Percentiles rank a stretch among this genome's conserved stretches.
These are phyloP conservation scores for Spialia ferax DNA, from an alignment of 2,888 invertebrate species.

Conservation along the genomic window DNA sequence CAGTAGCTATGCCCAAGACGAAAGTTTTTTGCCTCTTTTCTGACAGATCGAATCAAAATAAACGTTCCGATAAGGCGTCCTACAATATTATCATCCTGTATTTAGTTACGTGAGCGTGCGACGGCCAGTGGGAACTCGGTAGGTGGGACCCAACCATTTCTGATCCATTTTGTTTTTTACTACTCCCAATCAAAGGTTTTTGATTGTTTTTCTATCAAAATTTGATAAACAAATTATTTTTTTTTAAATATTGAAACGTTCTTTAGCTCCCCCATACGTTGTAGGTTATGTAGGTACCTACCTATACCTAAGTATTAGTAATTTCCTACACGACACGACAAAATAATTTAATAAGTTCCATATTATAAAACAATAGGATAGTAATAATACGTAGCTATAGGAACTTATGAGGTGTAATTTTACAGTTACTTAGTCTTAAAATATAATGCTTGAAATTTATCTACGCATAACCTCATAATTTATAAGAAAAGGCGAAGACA, in stretches of 20 bases:
- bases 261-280: slow-evolving; percentile 6
- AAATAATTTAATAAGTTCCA: no score
- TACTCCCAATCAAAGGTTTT: slow-evolving; percentile 42
- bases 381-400: no score
- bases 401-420: no score
- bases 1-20: slow-evolving; percentile 74
- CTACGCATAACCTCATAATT: no score
- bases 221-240: slow-evolving; percentile 15
- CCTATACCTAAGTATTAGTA: no score
- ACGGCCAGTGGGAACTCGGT: slow-evolving; percentile 80
- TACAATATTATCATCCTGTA: slow-evolving; percentile 81
- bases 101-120: slow-evolving; percentile 82
- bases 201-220: slow-evolving; percentile 25
- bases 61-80: slow-evolving; percentile 83
- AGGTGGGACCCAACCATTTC: slow-evolving; percentile 70
- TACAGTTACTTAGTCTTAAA: no score
- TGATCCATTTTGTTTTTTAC: slow-evolving; percentile 57
- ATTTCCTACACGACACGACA: no score
- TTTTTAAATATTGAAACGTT: background rate
- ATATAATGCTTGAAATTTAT: no score
- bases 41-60: slow-evolving; percentile 87
- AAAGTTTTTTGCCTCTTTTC: slow-evolving; percentile 77
- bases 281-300: no score
- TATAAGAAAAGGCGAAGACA: background rate
- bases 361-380: background rate